Evolutionary conservation across 2,797 vertebrate species (phyloP).

Genomic region (Hapalemur alaotrensis): DNA sequence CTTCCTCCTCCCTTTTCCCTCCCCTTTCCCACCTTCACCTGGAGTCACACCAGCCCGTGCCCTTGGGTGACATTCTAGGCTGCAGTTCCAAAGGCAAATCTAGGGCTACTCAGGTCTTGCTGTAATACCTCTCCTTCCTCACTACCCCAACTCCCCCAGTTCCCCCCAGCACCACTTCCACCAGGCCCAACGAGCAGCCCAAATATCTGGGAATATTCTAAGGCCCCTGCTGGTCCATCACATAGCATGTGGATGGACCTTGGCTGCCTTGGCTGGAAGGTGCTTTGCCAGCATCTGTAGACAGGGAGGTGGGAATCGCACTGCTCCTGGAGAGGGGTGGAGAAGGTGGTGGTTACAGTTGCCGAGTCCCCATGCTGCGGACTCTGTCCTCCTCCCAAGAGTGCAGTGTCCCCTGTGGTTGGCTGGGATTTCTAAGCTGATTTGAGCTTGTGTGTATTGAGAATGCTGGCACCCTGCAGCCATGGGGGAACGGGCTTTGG

Average conservation of each 20-base stretch:
- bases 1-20: background rate
- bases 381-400: background rate
- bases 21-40: accelerated
- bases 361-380: background rate
- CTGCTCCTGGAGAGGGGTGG: background rate
- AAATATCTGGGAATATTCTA: too few species aligned
- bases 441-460: background rate
- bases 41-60: background rate
- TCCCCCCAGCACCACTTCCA: background rate
- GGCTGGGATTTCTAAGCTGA: background rate
- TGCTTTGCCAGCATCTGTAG: background rate
- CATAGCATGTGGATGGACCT: background rate
- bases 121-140: too few species aligned
- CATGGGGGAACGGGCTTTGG: background rate
- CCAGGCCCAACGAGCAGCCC: background rate
- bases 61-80: background rate
- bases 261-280: background rate
- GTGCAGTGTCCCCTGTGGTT: background rate
- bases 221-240: background rate
- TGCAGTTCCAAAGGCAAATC: background rate
- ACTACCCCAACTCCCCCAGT: background rate
- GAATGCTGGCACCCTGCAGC: background rate
- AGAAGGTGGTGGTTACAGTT: background rate
- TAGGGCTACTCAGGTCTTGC: background rate
- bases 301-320: background rate